Evolutionary conservation across 1,140 invertebrate species (phyloP), one percentile per base, ranked within the genome.

Genomic region (Drosophila sucinea): DNA sequence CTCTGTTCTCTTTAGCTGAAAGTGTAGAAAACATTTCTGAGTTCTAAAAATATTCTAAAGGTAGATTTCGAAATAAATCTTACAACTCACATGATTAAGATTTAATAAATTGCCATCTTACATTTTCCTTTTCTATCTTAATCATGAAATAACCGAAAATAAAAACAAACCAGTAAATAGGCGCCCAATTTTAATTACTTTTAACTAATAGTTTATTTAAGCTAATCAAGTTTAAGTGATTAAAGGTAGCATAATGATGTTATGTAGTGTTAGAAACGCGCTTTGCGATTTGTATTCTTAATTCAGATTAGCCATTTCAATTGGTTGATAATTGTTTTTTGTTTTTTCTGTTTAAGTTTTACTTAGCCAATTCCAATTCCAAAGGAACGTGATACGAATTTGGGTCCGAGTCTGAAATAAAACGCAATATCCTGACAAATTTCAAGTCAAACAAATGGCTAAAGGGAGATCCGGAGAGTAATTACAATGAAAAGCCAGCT

Each of bases 361-460:
- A 27, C 47, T 71, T 76, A 76, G 62, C 69, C 76, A 51, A 51
- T 17, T 17, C 7, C 40, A 27, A 57, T 54, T 54, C 4, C n/a
- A 41, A 51, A 33, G 65, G 64, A 74, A 75, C 69, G 57, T 66
- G 67, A 75, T 70, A 32, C 47, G 41, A 70, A 55, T 51, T 51
- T 54, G 47, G 6, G 10, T 10, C 10, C 6, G 41, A 55, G 1
- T n/a, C 41, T 2, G 10, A 68, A 79, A 35, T 30, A 58, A 55
- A 41, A 44, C 8, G 27, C 63, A 68, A 77, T 77, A 77, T 81
- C 83, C 83, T 77, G 79, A 83, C 74, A 85, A 85, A 87, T 87
- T 82, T 87, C 79, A 79, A 85, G 75, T 82, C 82, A 82, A 87
- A 86, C 76, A 86, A 83, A 87, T 87, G 84, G 79, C 79, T 77